These are phyloP conservation scores for human (Homo sapiens) DNA, from an alignment of 2,113 vertebrate species.

Conservation along the genomic window DNA sequence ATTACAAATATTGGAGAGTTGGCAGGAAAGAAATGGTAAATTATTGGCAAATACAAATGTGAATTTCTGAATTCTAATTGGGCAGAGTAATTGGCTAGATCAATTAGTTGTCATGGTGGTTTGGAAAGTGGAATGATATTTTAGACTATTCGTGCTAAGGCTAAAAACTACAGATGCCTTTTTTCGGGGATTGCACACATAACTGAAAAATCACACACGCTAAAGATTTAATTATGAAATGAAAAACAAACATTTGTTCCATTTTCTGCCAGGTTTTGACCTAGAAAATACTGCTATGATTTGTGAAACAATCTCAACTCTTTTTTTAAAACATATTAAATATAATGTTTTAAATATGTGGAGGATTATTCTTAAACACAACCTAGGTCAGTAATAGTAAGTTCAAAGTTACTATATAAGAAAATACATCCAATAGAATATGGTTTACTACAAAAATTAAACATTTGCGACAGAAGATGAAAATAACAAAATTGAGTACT, in stretches of 20 bases:
- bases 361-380: background rate
- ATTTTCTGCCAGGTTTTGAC: conserved; percentile 35
- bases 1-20: conserved; percentile 36
- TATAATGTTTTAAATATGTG: background rate
- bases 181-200: background rate
- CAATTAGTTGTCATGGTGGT: conserved; percentile 39
- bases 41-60: conserved; percentile 46
- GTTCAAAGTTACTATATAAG: background rate
- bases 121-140: conserved; percentile 53
- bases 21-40: conserved; percentile 58
- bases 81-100: conserved; percentile 59
- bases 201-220: conserved; percentile 48
- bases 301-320: background rate
- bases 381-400: background rate
- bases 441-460: background rate
- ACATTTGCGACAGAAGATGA: background rate
- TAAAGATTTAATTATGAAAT: conserved; percentile 49
- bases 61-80: conserved; percentile 58
- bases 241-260: conserved; percentile 52
- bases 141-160: conserved; percentile 39
- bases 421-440: background rate
- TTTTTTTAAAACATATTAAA: conserved; percentile 21
- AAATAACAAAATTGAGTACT: background rate
- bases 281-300: conserved; percentile 23
- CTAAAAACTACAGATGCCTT: conserved; percentile 41